phyloP scores from a whole-genome alignment of 2,113 vertebrate genomes.

The Limnothrissa miodon region DNA sequence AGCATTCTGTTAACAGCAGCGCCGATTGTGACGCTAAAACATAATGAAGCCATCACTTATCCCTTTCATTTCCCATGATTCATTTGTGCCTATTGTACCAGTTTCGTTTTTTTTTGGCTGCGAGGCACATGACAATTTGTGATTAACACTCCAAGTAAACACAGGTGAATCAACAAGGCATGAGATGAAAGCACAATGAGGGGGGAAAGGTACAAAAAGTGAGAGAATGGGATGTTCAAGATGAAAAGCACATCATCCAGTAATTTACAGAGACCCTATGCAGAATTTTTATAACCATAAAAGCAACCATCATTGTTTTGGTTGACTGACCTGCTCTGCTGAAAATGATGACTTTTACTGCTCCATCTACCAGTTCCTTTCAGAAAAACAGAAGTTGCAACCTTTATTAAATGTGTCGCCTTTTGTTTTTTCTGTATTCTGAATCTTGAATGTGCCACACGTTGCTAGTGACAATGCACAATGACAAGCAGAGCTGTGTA shows the following conservation, averaged over 20 bases:
- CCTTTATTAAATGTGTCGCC: no score
- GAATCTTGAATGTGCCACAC: no score
- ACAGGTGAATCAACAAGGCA: neutral
- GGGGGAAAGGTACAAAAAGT: neutral
- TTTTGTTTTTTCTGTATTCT: no score
- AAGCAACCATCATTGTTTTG: no score
- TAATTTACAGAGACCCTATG: no score
- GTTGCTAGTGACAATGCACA: no score
- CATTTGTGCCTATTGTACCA: neutral
- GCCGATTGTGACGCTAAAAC: slow-evolving; percentile 1
- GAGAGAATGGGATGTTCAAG: neutral
- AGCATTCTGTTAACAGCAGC: neutral
- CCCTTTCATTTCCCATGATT: neutral
- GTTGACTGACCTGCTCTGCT: no score
- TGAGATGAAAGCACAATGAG: neutral
- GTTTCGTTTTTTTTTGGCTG: neutral
- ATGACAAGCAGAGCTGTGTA: no score
- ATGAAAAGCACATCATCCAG: neutral
- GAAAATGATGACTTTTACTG: no score
- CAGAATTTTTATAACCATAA: no score
- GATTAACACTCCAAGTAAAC: neutral
- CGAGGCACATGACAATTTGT: slow-evolving; percentile 8
- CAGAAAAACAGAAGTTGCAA: no score
- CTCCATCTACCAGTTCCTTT: no score
- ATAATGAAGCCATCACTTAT: slow-evolving; percentile 12